Conservation (phyloP, 2,888 invertebrate species). For the Caenorhabditis panamensis region DNA sequence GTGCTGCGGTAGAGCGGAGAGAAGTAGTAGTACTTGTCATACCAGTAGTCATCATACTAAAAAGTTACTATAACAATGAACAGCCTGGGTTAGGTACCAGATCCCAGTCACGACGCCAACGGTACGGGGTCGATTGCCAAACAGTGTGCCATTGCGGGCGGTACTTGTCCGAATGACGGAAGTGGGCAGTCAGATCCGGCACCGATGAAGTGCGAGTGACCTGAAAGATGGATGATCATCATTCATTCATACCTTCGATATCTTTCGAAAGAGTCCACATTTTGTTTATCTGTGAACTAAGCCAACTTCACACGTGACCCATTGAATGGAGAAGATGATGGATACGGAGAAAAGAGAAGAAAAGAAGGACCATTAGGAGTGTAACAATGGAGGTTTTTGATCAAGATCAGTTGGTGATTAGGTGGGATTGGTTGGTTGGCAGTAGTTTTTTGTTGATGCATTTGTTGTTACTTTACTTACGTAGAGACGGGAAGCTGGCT, state of each 20-base stretch:
- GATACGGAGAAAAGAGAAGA: conserved; percentile 16
- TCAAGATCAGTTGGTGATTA: conserved; percentile 21
- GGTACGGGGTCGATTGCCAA: conserved; percentile 71
- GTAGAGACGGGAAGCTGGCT: conserved; percentile 57
- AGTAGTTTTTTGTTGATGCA: neutral
- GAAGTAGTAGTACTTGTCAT: conserved; percentile 79
- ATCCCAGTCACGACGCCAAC: conserved; percentile 74
- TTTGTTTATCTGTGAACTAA: neutral
- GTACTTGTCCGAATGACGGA: conserved; percentile 70
- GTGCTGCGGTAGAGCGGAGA: conserved; percentile 73
- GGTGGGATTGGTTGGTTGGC: conserved; percentile 1
- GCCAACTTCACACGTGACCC: conserved; percentile 31
- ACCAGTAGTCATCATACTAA: conserved; percentile 77
- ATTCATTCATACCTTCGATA: too few species aligned
- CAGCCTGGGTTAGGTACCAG: too few species aligned
- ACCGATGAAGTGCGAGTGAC: conserved; percentile 72
- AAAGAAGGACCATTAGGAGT: conserved; percentile 23
- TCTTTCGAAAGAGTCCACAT: too few species aligned
- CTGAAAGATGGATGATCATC: too few species aligned
- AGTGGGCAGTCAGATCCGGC: conserved; percentile 72
- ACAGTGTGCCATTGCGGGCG: conserved; percentile 77
- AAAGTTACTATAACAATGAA: too few species aligned
- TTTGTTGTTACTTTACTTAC: conserved; percentile 35
- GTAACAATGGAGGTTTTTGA: conserved; percentile 51
- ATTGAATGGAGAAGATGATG: conserved; percentile 16